Evolutionary conservation across 2,113 vertebrate genomes (phyloP), one percentile per base, ranked within the genome.

Genomic region (Pyrgilauda ruficollis): DNA sequence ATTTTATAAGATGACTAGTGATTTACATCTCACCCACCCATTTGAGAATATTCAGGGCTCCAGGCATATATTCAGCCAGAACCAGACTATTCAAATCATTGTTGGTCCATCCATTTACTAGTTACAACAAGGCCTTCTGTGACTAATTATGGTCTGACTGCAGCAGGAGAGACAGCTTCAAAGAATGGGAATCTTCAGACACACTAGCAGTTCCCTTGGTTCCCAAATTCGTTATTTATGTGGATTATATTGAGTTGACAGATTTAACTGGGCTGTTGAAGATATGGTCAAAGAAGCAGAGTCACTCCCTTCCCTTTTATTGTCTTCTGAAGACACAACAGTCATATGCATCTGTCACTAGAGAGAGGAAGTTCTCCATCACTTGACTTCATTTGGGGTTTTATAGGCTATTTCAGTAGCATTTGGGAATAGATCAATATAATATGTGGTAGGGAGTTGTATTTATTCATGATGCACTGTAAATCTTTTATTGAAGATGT

Each of bases 231-330:
- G 20, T 90, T 89, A 91, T 97, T 96, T 97, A 73, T 96, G 87
- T 87, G 84, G 93, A 92, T 96, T 95, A 95, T 87, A 96, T 55
- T 46, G 78, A 81, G 95, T 15, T 96, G 94, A 97, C 94, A 95
- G 83, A 72, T 90, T 96, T 97, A 88, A 96, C 87, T 85, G 89
- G 92, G 80, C 85, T 92, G 72, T 47, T 97, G 94, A 94, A 96
- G 93, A 92, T 94, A 84, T 0, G n/a, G 88, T 91, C 84, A 92
- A 94, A 89, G 92, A 73, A 84, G 64, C 44, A 47, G 59, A 91
- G 91, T 90, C 90, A 70, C 93, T 95, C 92, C 91, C 76, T 96
- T 95, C 75, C 92, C 72, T 90, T 95, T 91, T 97, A 93, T 87
- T 94, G 95, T 93, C 79, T 96, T 96, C 80, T 89, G 89, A 86